Evolutionary conservation across 2,113 vertebrate genomes (phyloP).

Genomic region (Sus scrofa): T2T-Sscrofa CM000824.6:215197501-215198000

Average conservation of each 20-base stretch:
- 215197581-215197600: not conserved
- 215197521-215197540: not conserved
- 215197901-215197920: not conserved
- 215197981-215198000: not conserved
- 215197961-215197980: not conserved
- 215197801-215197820: not conserved
- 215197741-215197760: not conserved
- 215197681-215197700: not conserved
- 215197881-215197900: not conserved
- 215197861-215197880: not conserved
- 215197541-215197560: not conserved
- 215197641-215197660: not conserved
- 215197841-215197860: not conserved
- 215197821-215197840: not conserved
- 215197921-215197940: not conserved
- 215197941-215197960: not conserved
- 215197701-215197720: rapidly evolving
- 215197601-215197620: not conserved
- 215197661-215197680: not conserved
- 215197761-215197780: not conserved
- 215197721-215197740: rapidly evolving
- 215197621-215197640: not conserved
- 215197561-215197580: not conserved
- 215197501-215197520: not conserved
- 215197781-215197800: not conserved